Evolutionary conservation across 2,888 invertebrate genomes (phyloP), one percentile per base, ranked within the genome.

Genomic region (Gerris lacustris): DNA sequence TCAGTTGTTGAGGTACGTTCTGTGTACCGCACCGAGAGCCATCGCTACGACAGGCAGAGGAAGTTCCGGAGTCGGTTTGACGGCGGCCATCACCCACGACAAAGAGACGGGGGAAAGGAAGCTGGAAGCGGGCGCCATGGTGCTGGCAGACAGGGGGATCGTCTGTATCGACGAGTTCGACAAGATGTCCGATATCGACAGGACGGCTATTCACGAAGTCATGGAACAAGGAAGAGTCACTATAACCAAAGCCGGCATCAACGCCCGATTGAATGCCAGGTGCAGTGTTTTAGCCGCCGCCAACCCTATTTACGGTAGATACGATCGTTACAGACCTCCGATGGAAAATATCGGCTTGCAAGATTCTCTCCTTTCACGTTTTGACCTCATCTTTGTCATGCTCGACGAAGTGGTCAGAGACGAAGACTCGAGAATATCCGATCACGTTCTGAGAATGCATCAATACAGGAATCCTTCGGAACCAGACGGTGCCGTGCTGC

Each of bases 301-400:
- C 67, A 99, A 99, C 86, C 99, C 99, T 2, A 97, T 99, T 6
- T 98, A 96, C 80, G 96, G 96, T 76, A 86, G 92, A 91, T 99
- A 99, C 79, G 96, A 99, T 82, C 96, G 96, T 79, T 98, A 96
- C 82, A 98, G 97, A 83, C 94, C 96, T 0, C 99, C 99, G 0
- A 99, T 99, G 98, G 98, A 99, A 82, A 99, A 99, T 82, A 99
- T 99, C 78, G 98, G 97, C 0, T 84, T 99, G 63, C 99, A 99
- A 82, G 96, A 97, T 83, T 96, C 96, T 0, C 81, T 99, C 73
- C 83, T 99, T 62, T 98, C 98, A 0, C 95, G 99, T 84, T 99
- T 99, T 82, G 99, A 99, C 86, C 84, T 98, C 77, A 84, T 99
- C 66, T 99, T 99, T 80, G 97, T 99, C 74, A 90, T 99, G 86